phyloP scores from a whole-genome alignment of 1,140 invertebrate genomes.

The Platyscapa corneri region DNA sequence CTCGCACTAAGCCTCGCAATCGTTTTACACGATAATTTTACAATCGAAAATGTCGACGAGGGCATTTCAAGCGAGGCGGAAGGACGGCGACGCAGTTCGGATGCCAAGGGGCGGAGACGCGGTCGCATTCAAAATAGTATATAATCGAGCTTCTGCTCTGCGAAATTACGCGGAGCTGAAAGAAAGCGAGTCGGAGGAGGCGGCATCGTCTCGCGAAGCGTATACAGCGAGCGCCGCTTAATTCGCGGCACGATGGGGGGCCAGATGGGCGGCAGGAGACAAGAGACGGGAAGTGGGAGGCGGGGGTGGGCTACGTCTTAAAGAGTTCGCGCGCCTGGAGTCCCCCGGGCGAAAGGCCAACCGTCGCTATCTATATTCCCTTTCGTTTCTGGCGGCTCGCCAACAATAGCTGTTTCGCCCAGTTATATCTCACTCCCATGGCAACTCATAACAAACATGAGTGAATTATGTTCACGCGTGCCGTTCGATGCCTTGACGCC shows the following conservation, averaged over 20 bases:
- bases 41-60: background rate
- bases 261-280: too few species aligned
- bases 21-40: background rate
- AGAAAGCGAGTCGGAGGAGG: background rate
- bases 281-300: background rate
- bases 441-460: conserved; percentile 72
- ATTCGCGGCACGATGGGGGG: background rate
- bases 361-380: conserved; percentile 60
- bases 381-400: conserved; percentile 66
- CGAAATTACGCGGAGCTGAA: background rate
- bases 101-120: too few species aligned
- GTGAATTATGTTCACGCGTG: conserved; percentile 72
- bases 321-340: background rate
- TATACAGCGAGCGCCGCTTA: background rate
- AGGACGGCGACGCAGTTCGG: too few species aligned
- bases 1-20: too few species aligned
- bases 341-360: background rate
- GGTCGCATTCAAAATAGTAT: background rate
- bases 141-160: background rate
- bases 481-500: conserved; percentile 65
- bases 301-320: background rate
- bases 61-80: background rate
- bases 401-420: conserved; percentile 68
- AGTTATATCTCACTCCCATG: conserved; percentile 69
- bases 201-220: background rate